phyloP scores from a whole-genome alignment of 1,140 invertebrate species.

The Zaprionus taronus region DNA sequence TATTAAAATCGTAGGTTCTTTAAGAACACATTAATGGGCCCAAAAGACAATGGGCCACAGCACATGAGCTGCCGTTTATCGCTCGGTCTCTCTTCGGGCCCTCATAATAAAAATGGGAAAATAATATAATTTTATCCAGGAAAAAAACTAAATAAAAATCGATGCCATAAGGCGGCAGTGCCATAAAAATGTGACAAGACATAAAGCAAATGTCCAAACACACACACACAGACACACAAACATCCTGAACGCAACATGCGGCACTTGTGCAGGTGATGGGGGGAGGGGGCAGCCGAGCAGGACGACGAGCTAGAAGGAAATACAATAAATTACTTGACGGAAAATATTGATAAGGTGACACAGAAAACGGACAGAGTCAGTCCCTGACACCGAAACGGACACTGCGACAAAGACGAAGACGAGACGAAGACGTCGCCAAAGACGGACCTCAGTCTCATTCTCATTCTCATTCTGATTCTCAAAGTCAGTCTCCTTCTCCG shows the following conservation, averaged over 20 bases:
- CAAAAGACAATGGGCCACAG: constrained; percentile 44
- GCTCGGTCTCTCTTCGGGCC: constrained; percentile 1
- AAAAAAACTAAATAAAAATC: constrained; percentile 73
- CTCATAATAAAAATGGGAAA: constrained; percentile 74
- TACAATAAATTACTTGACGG: constrained; percentile 83
- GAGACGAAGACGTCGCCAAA: constrained; percentile 5
- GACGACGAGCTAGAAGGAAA: constrained; percentile 57
- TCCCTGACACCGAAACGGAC: constrained; percentile 15
- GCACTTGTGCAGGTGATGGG: not conserved
- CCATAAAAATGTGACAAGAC: constrained; percentile 80
- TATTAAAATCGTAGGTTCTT: constrained; percentile 76
- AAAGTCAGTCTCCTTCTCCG: not conserved
- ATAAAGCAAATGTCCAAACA: constrained; percentile 69
- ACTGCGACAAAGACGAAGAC: constrained; percentile 7
- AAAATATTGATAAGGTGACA: constrained; percentile 83
- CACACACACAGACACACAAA: constrained; percentile 8
- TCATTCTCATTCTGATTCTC: not conserved
- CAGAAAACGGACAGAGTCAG: constrained; percentile 24
- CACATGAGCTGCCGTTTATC: constrained; percentile 43
- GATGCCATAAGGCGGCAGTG: constrained; percentile 67
- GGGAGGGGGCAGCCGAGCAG: not conserved
- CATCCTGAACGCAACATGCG: constrained; percentile 50
- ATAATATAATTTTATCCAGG: constrained; percentile 77
- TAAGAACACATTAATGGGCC: constrained; percentile 71
- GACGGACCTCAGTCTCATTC: not conserved